Evolutionary conservation across 2,888 invertebrate genomes (phyloP), one percentile per base, ranked within the genome.

Genomic region (Heliconius aoede): DNA sequence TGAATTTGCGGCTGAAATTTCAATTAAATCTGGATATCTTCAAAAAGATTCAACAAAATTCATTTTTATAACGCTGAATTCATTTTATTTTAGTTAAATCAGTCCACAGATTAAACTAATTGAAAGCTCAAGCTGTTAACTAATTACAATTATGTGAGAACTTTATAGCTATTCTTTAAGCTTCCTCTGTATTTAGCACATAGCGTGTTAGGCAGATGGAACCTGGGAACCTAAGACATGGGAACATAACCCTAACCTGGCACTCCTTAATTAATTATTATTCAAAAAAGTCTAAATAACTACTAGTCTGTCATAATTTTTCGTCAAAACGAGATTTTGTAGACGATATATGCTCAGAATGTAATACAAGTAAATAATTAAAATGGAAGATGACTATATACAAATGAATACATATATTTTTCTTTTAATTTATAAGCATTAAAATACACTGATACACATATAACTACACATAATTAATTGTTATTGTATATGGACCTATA

Each of bases 21-120:
- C 36, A 55, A 55, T 30, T 13, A 55, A 69, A 69, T 15, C 51
- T 55, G 51, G 21, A 5, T 68, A 46, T 30, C 30, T 3, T 55
- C n/a, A 55, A 69, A 64, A 55, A 69, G 69, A 69, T 55, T 69
- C 55, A 69, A 51, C 55, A 30, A 69, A 69, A 15, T 51, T 51
- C 28, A 13, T 51, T 51, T n/a, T 68, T 51, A 30, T 30, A 18
- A n/a, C 51, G 51, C 51, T 7, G 51, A 30, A 51, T 51, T 30
- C 13, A 28, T 68, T 68, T 46, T 21, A 46, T 51, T 68, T 46
- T 28, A 68, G n/a, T 13, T 7, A 46, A 28, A 51, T 68, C 30
- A 30, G 68, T 68, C 13, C 11, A 68, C 21, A 46, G 28, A 51
- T 51, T n/a, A 51, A 51, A 30, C n/a, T 30, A 51, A 24, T 24